Conservation (phyloP, 2,888 invertebrate genomes). For the Sinohyriopsis cumingii region DNA sequence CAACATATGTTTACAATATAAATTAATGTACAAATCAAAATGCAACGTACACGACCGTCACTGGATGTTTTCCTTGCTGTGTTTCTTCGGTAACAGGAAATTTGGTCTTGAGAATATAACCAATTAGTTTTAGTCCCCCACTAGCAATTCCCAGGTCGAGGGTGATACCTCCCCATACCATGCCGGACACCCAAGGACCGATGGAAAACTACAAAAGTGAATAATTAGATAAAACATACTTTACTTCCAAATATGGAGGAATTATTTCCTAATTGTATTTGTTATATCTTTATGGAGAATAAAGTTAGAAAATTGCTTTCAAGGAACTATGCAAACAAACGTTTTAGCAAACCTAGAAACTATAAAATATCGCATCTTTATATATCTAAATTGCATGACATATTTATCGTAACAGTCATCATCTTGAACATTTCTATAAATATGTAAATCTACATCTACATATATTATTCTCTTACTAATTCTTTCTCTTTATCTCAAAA, state of each 20-base stretch:
- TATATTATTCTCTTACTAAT: no score
- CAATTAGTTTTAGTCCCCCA: conserved; percentile 29
- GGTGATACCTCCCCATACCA: conserved; percentile 34
- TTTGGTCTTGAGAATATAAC: conserved; percentile 29
- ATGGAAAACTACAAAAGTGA: conserved; percentile 21
- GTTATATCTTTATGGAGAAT: no score
- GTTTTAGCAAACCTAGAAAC: no score
- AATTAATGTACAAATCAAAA: conserved; percentile 2
- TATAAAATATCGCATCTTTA: no score
- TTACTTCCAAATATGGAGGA: background rate
- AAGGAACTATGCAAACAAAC: no score
- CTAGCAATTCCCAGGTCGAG: conserved; percentile 27
- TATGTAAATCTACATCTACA: no score
- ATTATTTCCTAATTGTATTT: background rate
- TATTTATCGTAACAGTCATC: no score
- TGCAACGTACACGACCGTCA: conserved; percentile 5
- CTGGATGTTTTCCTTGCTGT: conserved; percentile 8
- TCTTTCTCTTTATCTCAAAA: no score
- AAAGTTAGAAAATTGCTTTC: no score
- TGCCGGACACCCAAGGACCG: conserved; percentile 32
- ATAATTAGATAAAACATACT: background rate
- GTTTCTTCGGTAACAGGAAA: conserved; percentile 28
- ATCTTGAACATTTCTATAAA: no score
- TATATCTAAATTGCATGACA: no score
- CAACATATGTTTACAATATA: background rate